Percentiles rank a stretch among this genome's conserved stretches.
These are phyloP conservation scores for Cotesia congregata DNA, from an alignment of 2,888 invertebrate genomes.

Conservation along the genomic window DNA sequence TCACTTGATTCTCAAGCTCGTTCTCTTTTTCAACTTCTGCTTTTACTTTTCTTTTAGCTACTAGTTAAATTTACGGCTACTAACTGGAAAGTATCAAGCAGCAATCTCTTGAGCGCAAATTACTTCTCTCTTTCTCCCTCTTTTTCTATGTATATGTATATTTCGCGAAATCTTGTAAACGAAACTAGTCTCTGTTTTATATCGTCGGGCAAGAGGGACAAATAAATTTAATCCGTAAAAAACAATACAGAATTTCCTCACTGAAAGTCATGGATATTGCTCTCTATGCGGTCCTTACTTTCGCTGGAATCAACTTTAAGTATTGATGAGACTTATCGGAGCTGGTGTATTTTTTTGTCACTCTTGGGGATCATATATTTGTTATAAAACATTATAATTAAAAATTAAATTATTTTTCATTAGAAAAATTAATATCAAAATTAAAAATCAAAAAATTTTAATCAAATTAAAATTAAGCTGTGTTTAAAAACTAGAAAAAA, in stretches of 20 bases:
- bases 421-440: too few relatives aligned
- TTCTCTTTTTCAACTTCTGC: background rate
- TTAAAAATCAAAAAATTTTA: too few relatives aligned
- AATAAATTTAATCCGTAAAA: constrained; percentile 49
- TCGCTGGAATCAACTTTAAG: background rate
- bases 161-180: background rate
- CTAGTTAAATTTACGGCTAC: background rate
- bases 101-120: background rate
- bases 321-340: background rate
- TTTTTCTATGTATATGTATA: background rate
- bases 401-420: too few relatives aligned
- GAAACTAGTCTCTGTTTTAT: background rate
- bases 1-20: constrained; percentile 15
- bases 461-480: too few relatives aligned
- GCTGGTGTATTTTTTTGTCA: too few relatives aligned
- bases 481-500: too few relatives aligned
- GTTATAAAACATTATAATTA: too few relatives aligned
- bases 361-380: too few relatives aligned
- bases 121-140: background rate
- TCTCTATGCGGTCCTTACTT: constrained; percentile 6
- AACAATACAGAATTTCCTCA: constrained; percentile 40
- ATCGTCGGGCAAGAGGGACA: constrained; percentile 40
- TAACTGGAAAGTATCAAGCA: background rate
- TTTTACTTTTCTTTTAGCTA: background rate
- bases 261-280: constrained; percentile 47